Base-by-base conservation (phyloP, 64 coral and sea anemone species). In the Montipora cactus region DNA sequence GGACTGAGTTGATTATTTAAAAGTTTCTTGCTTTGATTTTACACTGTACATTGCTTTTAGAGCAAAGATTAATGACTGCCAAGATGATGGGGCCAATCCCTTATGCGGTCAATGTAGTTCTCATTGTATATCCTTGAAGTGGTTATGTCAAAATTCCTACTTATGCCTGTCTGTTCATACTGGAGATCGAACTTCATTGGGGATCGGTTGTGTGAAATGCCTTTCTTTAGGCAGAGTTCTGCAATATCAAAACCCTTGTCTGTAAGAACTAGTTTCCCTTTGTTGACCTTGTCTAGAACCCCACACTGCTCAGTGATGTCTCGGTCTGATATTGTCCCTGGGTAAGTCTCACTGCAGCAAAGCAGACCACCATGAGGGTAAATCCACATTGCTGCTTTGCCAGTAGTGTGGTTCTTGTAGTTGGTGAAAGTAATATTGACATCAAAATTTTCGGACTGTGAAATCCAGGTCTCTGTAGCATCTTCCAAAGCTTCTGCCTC, bases 241-340 rank as follows among this genome's bases (percentile, higher is more conserved):
- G 81, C 47, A 12, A 95, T 95, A 10, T 70, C 90, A 95, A 92
- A 95, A 80, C 89, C 94, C 12, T 95, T 95, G 71, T 92, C 89
- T 18, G 94, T 95, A 0, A 84, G 7, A 7, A 92, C 81, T 47
- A 49, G 74, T 3, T 5, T 72, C 4, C 94, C 77, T 45, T 76
- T 88, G 1, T 79, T 75, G 19, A 95, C 80, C 75, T 80, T 95
- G 12, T 84, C 78, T 19, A 89, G 51, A 1, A 95, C 94, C 9
- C 83, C 90, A 89, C 78, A 92, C 0, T 92, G 16, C 22, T 80
- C 82, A 76, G 89, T 95, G 49, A 95, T 88, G 8, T 92, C 90
- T 44, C 84, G 92, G 52, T 92, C 77, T n/a, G 89, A 82, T 52
- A 95, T 84, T 19, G 50, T 22, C 68, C 90, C 94, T 81, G 89